Evolutionary conservation across 2,888 invertebrate genomes (phyloP), one percentile per base, ranked within the genome.

Genomic region (Ophion obscuratus): DNA sequence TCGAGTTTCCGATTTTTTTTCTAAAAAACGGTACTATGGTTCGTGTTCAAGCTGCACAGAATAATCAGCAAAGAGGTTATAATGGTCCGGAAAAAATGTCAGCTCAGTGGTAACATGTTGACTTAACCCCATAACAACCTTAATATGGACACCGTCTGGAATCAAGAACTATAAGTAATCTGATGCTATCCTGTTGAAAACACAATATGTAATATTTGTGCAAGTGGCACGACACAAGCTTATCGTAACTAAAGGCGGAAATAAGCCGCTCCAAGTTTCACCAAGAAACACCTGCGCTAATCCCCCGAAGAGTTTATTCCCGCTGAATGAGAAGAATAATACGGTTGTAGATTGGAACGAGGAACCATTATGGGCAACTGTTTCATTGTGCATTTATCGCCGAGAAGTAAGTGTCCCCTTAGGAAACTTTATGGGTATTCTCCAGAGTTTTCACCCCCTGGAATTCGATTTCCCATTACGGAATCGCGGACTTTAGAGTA

Each of bases 141-240:
- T 31, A 31, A 53, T 53, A 53, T 53, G 53, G 74, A 74, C 78
- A 66, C 31, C 59, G 4, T 68, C 59, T 20, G 24, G 31, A 71
- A 80, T 80, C 80, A 64, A 9, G 77, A 77, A 78, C 66, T 78
- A 44, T 73, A 64, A 57, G 73, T 77, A 83, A 83, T 83, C 83
- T 73, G 73, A 61, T 40, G 64, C 57, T 31, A 57, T 57, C 44
- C 24, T 47, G 77, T 59, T 83, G 66, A 53, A 83, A 59, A 62
- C 40, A 71, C 66, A 27, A 59, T 70, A 66, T 73, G 79, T 71
- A 62, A 70, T 70, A 53, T 36, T 5, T 59, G 31, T 53, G 27
- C n/a, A 24, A 40, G 53, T 44, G 67, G 2, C 24, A 47, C n/a
- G 57, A 67, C 62, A 70, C 17, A 57, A 40, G 44, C n/a, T 53